phyloP scores from a whole-genome alignment of 1,140 invertebrate genomes.

The Melipona quadrifasciata region DNA sequence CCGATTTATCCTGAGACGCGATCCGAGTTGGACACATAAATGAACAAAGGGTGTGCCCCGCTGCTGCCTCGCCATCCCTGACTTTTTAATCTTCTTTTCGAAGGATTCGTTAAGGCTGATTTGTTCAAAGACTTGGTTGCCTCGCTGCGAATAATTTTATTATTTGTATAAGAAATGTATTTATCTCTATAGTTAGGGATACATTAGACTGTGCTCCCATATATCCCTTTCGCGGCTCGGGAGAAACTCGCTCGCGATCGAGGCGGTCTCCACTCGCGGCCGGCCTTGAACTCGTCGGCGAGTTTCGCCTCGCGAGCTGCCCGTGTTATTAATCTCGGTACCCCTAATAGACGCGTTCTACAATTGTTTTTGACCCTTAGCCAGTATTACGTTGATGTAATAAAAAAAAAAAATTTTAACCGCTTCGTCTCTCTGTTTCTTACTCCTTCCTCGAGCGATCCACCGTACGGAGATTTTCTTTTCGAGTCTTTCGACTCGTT shows the following conservation, averaged over 20 bases:
- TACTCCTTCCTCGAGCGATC: background rate
- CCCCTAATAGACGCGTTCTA: constrained; percentile 73
- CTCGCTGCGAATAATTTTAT: constrained; percentile 67
- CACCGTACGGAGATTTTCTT: background rate
- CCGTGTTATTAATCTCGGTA: constrained; percentile 55
- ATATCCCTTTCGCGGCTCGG: constrained; percentile 34
- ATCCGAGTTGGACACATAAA: background rate
- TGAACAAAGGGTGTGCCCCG: background rate
- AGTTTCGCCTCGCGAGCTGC: constrained; percentile 33
- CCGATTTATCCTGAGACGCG: background rate
- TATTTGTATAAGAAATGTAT: constrained; percentile 64
- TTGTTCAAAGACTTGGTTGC: constrained; percentile 68
- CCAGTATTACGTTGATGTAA: constrained; percentile 78
- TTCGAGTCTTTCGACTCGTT: background rate
- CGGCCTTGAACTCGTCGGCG: background rate
- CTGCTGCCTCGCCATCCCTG: constrained; percentile 59
- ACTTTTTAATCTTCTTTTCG: constrained; percentile 58
- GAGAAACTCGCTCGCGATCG: background rate
- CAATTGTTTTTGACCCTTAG: constrained; percentile 76
- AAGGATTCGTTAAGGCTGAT: constrained; percentile 68
- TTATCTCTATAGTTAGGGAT: constrained; percentile 65
- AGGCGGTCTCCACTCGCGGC: background rate
- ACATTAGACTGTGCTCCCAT: constrained; percentile 57
- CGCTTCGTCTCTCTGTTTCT: constrained; percentile 14
- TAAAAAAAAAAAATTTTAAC: constrained; percentile 73